Percentiles rank a stretch among this genome's conserved stretches.
Conservation (phyloP, 2,113 vertebrate species). For the Heliornis fulica region DNA sequence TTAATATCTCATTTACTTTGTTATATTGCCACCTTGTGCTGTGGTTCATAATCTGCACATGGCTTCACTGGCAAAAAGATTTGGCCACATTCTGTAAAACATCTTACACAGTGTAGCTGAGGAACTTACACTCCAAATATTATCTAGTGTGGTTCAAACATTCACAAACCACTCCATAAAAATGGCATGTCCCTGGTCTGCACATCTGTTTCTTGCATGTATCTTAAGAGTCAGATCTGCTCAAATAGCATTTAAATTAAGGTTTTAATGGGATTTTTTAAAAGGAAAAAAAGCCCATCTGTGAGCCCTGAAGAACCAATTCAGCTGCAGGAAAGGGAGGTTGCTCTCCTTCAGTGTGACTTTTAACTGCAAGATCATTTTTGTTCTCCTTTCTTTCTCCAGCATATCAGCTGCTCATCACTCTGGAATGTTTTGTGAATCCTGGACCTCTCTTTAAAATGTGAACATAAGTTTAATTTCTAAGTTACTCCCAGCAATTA, state of each 20-base stretch:
- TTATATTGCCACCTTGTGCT: conserved; percentile 25
- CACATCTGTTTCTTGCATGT: conserved; percentile 42
- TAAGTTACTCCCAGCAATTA: too few relatives aligned
- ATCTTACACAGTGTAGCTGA: neutral
- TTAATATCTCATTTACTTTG: conserved; percentile 36
- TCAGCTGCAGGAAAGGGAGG: neutral
- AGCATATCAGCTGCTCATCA: too few relatives aligned
- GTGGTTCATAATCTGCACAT: neutral
- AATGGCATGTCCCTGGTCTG: conserved; percentile 11
- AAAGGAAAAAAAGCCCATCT: neutral
- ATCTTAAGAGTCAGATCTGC: neutral
- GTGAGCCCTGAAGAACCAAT: neutral
- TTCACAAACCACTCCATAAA: conserved; percentile 19
- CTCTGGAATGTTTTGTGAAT: too few relatives aligned
- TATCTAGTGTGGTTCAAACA: neutral
- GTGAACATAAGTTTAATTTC: too few relatives aligned
- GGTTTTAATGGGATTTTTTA: neutral
- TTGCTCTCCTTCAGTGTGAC: neutral
- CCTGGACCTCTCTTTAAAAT: too few relatives aligned
- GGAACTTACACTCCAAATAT: neutral
- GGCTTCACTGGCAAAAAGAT: neutral
- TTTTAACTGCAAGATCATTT: neutral
- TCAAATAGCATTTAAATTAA: conserved; percentile 22
- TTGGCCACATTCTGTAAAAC: neutral
- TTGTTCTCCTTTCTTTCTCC: neutral